Evolutionary conservation across 1,140 invertebrate genomes (phyloP).

Genomic region (Drosophila teissieri): DNA sequence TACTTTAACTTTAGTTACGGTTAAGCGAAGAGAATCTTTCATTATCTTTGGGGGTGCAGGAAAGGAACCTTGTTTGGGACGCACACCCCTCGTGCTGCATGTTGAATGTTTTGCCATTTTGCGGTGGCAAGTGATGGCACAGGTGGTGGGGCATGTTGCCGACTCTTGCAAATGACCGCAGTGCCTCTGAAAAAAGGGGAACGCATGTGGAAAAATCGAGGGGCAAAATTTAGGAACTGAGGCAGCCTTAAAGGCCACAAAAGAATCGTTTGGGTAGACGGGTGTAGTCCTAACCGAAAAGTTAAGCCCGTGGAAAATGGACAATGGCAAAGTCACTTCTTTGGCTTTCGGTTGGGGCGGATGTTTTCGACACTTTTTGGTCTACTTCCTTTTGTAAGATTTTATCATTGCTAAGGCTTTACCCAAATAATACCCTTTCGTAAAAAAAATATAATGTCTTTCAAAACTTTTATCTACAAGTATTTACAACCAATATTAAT

Average conservation of each 20-base stretch:
- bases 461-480: neutral
- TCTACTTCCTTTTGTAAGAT: conserved; percentile 14
- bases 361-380: conserved; percentile 2
- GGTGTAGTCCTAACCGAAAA: conserved; percentile 6
- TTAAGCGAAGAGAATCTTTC: neutral
- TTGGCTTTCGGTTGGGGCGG: conserved; percentile 32
- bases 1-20: neutral
- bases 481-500: no score
- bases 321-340: conserved; percentile 41
- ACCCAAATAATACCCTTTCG: conserved; percentile 1
- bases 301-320: conserved; percentile 37
- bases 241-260: conserved; percentile 40
- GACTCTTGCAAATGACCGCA: conserved; percentile 31
- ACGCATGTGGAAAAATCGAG: neutral
- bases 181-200: neutral
- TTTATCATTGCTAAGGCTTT: conserved; percentile 31
- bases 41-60: neutral
- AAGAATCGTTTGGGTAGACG: conserved; percentile 13
- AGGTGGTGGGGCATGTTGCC: conserved; percentile 39
- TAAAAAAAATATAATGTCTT: no score
- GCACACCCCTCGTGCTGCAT: conserved; percentile 61
- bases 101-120: conserved; percentile 81
- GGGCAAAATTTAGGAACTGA: neutral
- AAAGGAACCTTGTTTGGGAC: no score
- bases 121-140: conserved; percentile 61